Percentiles rank a stretch among this genome's conserved stretches.
Conservation (phyloP, 2,888 invertebrate species). For the Lysandra coridon region DNA sequence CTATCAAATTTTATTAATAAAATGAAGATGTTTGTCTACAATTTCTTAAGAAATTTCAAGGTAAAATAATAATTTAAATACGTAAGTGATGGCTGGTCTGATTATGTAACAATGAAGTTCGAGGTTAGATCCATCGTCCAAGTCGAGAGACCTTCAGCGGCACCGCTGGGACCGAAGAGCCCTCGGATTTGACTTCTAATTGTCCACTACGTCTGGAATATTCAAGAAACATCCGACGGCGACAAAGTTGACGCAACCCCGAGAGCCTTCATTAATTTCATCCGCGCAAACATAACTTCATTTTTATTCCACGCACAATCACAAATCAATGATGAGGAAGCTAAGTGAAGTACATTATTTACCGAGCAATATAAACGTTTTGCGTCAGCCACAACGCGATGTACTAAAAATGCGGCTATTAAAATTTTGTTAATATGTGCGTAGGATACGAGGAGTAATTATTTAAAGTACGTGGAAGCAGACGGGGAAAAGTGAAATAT, state of each 20-base stretch:
- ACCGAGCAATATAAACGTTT: neutral
- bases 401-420: conserved; percentile 10
- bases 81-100: conserved; percentile 1
- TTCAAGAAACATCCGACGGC: conserved; percentile 2
- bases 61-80: neutral
- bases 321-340: conserved; percentile 22
- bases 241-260: conserved; percentile 9
- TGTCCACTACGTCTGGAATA: conserved; percentile 49
- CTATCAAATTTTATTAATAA: conserved; percentile 26
- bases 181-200: conserved; percentile 62
- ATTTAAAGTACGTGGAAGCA: conserved; percentile 27
- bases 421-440: conserved; percentile 27
- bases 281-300: conserved; percentile 5
- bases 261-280: conserved; percentile 8
- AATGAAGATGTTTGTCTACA: neutral
- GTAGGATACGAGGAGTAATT: conserved; percentile 31
- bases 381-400: neutral
- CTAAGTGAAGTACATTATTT: neutral
- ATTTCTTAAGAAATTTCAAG: neutral
- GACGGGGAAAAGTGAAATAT: conserved; percentile 25
- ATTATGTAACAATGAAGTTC: conserved; percentile 39
- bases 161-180: conserved; percentile 54
- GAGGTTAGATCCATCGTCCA: conserved; percentile 47
- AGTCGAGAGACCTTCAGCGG: conserved; percentile 47
- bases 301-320: conserved; percentile 22